A percentile compares a stretch with the other conserved stretches of the same genome.
These are phyloP conservation scores for Drosophila cognata DNA, from an alignment of 2,888 invertebrate genomes.

Conservation along the genomic window DNA sequence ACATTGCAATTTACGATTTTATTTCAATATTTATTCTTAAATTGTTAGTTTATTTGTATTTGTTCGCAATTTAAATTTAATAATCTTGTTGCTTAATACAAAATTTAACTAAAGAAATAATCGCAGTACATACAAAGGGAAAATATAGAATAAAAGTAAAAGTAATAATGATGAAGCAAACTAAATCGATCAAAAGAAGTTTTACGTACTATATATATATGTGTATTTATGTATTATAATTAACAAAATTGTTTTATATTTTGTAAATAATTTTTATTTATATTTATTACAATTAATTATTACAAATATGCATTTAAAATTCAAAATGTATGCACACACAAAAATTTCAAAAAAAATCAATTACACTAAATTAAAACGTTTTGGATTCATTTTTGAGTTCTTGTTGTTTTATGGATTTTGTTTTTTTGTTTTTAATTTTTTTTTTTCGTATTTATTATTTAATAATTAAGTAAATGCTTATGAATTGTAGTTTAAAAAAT, in stretches of 20 bases:
- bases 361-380: slow-evolving; percentile 28
- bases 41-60: slow-evolving; percentile 33
- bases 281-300: slow-evolving; percentile 47
- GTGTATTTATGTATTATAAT: slow-evolving; percentile 42
- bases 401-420: slow-evolving; percentile 1
- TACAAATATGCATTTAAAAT: slow-evolving; percentile 41
- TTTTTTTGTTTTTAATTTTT: slow-evolving; percentile 36
- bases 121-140: slow-evolving; percentile 54
- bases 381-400: slow-evolving; percentile 19
- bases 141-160: slow-evolving; percentile 33
- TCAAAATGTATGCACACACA: slow-evolving; percentile 66
- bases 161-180: slow-evolving; percentile 29
- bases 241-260: slow-evolving; percentile 49
- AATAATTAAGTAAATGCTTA: slow-evolving; percentile 75
- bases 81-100: slow-evolving; percentile 61
- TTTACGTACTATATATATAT: slow-evolving; percentile 42
- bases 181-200: slow-evolving; percentile 17
- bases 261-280: slow-evolving; percentile 20
- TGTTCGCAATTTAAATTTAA: slow-evolving; percentile 29
- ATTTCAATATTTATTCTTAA: slow-evolving; percentile 53
- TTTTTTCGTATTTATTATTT: slow-evolving; percentile 38
- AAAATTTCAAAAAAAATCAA: slow-evolving; percentile 68
- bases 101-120: slow-evolving; percentile 66
- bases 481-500: slow-evolving; percentile 49
- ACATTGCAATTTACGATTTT: slow-evolving; percentile 44